Base-by-base conservation (phyloP, 2,888 invertebrate genomes). In the Ethmia dodecea region DNA sequence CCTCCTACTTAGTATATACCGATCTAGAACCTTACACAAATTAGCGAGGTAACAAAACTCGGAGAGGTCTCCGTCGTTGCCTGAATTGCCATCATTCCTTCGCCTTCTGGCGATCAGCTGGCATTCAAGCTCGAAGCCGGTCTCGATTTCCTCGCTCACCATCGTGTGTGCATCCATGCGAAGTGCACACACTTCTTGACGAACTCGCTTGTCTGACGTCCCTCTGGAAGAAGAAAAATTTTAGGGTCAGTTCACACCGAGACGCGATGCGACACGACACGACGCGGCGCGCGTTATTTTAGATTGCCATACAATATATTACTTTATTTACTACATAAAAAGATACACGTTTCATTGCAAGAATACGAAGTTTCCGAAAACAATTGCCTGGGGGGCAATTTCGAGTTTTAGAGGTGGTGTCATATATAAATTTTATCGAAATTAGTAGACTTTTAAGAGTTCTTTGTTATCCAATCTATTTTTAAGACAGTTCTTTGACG, bases 401-500 rank as follows among this genome's bases (percentile, higher is more conserved):
- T n/a, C n/a, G n/a, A n/a, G n/a, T n/a, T n/a, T n/a, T n/a, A n/a
- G n/a, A n/a, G n/a, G n/a, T n/a, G n/a, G n/a, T n/a, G n/a, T n/a
- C n/a, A n/a, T n/a, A n/a, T n/a, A n/a, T n/a, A n/a, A n/a, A n/a
- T n/a, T n/a, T n/a, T n/a, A n/a, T n/a, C n/a, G n/a, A n/a, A n/a
- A n/a, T n/a, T n/a, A n/a, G n/a, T n/a, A n/a, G n/a, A n/a, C n/a
- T n/a, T n/a, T n/a, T n/a, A n/a, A n/a, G n/a, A n/a, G n/a, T n/a
- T n/a, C n/a, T n/a, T n/a, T n/a, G n/a, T n/a, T n/a, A n/a, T n/a
- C 31, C 96, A 87, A 77, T 97, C 96, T 77, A 97, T 97, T 18
- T 96, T 88, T 0, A 97, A 97, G 1, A 96, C 96, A 49, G 97
- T 88, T n/a, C n/a, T n/a, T n/a, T n/a, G n/a, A n/a, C n/a, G n/a